Evolutionary conservation across 2,797 vertebrate species (phyloP).

Genomic region (Sebastes jordani): DNA sequence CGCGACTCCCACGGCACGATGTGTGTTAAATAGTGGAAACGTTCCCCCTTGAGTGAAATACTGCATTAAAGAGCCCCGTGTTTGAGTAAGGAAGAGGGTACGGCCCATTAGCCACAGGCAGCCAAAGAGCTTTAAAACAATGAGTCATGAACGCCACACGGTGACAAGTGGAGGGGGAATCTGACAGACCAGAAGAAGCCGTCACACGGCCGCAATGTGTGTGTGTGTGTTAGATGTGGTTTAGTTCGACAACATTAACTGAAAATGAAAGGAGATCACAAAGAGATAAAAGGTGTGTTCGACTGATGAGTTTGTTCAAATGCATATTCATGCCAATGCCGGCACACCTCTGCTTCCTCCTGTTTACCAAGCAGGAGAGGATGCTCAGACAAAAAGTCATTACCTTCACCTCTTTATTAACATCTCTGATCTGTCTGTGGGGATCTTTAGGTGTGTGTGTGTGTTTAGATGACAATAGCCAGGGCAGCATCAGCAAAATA

Average conservation of each 20-base stretch:
- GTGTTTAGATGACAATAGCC: background rate
- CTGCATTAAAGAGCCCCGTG: slow-evolving; percentile 50
- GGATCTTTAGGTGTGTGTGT: background rate
- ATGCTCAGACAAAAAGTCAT: slow-evolving; percentile 22
- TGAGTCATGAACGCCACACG: slow-evolving; percentile 13
- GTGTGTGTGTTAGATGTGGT: background rate
- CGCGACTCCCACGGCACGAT: background rate
- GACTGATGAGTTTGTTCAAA: slow-evolving; percentile 8
- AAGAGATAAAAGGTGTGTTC: background rate
- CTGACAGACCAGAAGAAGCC: slow-evolving; percentile 20
- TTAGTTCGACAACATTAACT: background rate
- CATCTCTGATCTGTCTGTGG: slow-evolving; percentile 12
- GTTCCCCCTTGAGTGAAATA: slow-evolving; percentile 45
- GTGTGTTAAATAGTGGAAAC: slow-evolving; percentile 58
- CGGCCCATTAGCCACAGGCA: slow-evolving; percentile 59
- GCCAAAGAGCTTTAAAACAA: slow-evolving; percentile 35
- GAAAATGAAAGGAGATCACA: background rate
- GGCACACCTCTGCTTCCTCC: background rate
- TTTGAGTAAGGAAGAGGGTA: slow-evolving; percentile 50
- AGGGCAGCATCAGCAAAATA: background rate
- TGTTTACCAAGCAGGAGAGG: background rate
- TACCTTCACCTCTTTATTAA: slow-evolving; percentile 12
- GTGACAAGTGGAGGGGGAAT: slow-evolving; percentile 1
- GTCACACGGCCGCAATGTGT: background rate
- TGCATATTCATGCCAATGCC: background rate